Evolutionary conservation across 2,797 vertebrate species (phyloP), one percentile per base, ranked within the genome.

Genomic region (Apogon talboti): DNA sequence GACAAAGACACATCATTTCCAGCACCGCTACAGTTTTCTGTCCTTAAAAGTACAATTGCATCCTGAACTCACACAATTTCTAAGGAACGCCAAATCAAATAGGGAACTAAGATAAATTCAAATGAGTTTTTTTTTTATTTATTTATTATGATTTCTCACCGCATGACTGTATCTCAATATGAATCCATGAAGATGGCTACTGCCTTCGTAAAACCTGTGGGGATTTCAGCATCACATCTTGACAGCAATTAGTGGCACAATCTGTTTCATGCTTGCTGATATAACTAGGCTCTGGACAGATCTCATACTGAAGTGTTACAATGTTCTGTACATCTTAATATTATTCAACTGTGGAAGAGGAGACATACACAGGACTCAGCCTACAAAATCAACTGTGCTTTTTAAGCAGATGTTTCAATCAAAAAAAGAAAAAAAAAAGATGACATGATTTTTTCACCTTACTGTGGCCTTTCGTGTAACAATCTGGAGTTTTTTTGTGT

Each of bases 391-490:
- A 33, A 87, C 82, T 82, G 80, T 84, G 83, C 82, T 85, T 84
- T 88, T 81, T 74, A 81, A 89, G 81, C 85, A 87, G 81, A 89
- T 76, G 73, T 87, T 84, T 89, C 86, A 90, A 91, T 89, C 79
- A 84, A 78, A 77, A 83, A 66, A 82, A 71, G 65, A 69, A 60
- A 43, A 67, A 61, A 69, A 67, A 60, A 10, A 80, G 68, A 88
- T 81, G 77, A 92, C 93, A 91, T 93, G 24, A 90, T 87, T 93
- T 93, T 90, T 93, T 96, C 93, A 96, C 92, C 94, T 95, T 94
- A 94, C 93, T 93, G 96, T 98, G 96, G 96, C 96, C 96, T 98
- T 97, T 92, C 83, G 88, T 94, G 92, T 96, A 87, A 96, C 92
- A 93, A 95, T 94, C 92, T 85, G 81, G 93, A 94, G 91, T 92